Evolutionary conservation across 2,797 vertebrate genomes (phyloP), one percentile per base, ranked within the genome.

Genomic region (Coendou prehensilis): DNA sequence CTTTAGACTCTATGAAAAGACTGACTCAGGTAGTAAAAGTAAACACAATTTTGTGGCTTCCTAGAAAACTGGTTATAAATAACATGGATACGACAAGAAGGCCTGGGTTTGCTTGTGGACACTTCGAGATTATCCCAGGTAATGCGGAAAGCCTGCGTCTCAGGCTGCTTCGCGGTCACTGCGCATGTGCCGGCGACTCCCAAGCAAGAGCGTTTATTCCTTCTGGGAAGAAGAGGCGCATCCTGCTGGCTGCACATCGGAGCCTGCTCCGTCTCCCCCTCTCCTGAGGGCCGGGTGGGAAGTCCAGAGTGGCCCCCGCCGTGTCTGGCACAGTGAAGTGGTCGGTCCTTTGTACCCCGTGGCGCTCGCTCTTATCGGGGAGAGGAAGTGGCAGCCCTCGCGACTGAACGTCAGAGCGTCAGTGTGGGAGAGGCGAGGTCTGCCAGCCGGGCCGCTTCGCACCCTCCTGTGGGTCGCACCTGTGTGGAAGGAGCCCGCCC

Each of bases 21-120:
- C 84, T 82, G 75, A 67, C 6, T 37, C 37, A 23, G 50, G 26
- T 52, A 56, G 17, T 47, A 28, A 84, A 91, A 84, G 61, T 78
- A 75, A 94, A 52, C 64, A 85, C 26, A n/a, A 3, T 76, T 88
- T 56, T 56, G 47, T 73, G 59, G 67, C 28, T 67, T 89, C 50
- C 76, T 94, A 89, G 86, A 89, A 96, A 94, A 89, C 45, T 92
- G 67, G 41, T 87, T 41, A 84, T 81, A 85, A 90, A 64, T 79
- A 75, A 45, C 52, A 23, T 2, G 14, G 9, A 26, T 84, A 20
- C 94, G 89, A n/a, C 9, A 41, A 81, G 64, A 85, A 59, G 17
- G 50, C 47, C 47, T 67, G 10, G 20, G 5, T 87, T 75, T 69
- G 61, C 90, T 50, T 83, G 61, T 52, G 95, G 91, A 37, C 11